phyloP scores from a whole-genome alignment of 2,797 vertebrate genomes.

The Eutrigla gurnardus region DNA sequence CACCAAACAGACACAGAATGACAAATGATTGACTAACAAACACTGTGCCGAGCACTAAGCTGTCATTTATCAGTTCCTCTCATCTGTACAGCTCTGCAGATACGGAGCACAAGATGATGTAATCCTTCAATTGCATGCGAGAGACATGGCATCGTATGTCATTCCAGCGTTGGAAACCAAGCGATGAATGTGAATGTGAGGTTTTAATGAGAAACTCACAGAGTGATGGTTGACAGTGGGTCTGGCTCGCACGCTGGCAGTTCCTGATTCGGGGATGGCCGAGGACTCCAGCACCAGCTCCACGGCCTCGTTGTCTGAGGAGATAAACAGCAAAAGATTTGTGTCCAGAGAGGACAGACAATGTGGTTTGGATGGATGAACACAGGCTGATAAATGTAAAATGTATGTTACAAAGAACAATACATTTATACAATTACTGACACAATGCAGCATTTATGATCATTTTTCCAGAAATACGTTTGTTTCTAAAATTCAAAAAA shows the following conservation, averaged over 20 bases:
- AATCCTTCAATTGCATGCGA: not conserved
- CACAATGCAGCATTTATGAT: not conserved
- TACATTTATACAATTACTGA: not conserved
- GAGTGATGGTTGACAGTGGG: slow-evolving; percentile 84
- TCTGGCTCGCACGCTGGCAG: slow-evolving; percentile 84
- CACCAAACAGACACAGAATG: not conserved
- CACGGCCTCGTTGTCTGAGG: slow-evolving; percentile 68
- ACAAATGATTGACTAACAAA: not conserved
- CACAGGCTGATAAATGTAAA: not conserved
- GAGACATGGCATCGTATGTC: not conserved
- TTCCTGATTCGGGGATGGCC: slow-evolving; percentile 79
- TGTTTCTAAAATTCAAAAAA: not conserved
- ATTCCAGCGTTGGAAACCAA: not conserved
- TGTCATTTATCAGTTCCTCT: slow-evolving; percentile 20
- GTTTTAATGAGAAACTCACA: slow-evolving; percentile 71
- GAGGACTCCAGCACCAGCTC: slow-evolving; percentile 70
- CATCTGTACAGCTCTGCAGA: not conserved
- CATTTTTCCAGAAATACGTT: not conserved
- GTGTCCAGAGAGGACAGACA: not conserved
- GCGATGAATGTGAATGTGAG: not conserved
- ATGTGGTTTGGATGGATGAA: not conserved
- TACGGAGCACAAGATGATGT: slow-evolving; percentile 4
- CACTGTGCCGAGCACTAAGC: slow-evolving; percentile 12
- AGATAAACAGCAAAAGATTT: slow-evolving; percentile 20
- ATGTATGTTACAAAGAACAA: not conserved